Base-by-base conservation (phyloP, 2,888 invertebrate genomes). In the Aphodius granarius region DNA sequence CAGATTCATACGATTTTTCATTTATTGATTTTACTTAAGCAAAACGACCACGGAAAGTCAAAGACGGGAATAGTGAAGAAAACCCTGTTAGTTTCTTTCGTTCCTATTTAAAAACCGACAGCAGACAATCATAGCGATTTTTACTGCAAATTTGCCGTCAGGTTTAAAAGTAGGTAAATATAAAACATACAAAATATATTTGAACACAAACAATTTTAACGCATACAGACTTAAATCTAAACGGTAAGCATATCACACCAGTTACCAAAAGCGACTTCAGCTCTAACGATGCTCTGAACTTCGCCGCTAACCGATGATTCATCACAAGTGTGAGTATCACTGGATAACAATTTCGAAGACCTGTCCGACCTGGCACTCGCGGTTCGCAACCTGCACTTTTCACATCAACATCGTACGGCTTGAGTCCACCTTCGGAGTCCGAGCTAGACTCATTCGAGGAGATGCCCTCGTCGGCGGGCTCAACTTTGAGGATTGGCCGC, bases 301-400 rank as follows among this genome's bases (percentile, higher is more conserved):
- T 92, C 92, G 0, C 91, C 87, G 0, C 91, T 91, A 21, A 92
- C 92, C 72, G 91, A 92, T 78, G 92, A 92, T 81, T 92, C 92
- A 0, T 91, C 91, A 82, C 91, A 92, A 18, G 84, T 84, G 63
- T 77, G 78, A 73, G 78, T 79, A 66, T 80, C 78, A 71, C 79
- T 80, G 72, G 68, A 70, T 23, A 74, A 75, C 66, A 63, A 77
- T 73, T 77, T 74, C 9, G 75, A 23, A 19, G 73, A 66, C 23
- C 75, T 75, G 15, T 77, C 74, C 19, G 72, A 64, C 43, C 70
- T 74, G 17, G 73, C 74, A 65, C 72, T 72, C 74, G 77, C 77
- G 72, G 70, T 68, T 22, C 77, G 74, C 19, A 64, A 64, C 65
- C 73, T 21, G 70, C 43, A 17, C 64, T 20, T 43, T 22, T 73